Evolutionary conservation across 2,797 vertebrate genomes (phyloP).

Genomic region (Pelochelys cantorii): DNA sequence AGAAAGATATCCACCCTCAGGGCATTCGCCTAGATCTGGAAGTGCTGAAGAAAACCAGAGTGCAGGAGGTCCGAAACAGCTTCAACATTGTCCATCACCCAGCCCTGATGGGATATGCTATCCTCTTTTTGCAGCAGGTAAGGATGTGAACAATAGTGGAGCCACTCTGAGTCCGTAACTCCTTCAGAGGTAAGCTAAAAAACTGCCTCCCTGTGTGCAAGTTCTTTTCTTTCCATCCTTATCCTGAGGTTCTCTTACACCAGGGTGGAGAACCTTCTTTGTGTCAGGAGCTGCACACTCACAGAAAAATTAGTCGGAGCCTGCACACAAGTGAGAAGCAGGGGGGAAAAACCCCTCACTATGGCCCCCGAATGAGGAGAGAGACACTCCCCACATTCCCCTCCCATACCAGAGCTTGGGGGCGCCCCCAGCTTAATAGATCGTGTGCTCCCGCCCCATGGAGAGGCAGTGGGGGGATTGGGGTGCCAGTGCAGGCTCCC

Average conservation of each 20-base stretch:
- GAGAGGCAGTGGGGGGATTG: too few relatives aligned
- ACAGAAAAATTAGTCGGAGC: too few relatives aligned
- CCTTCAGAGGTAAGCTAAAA: not conserved
- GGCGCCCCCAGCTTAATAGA: too few relatives aligned
- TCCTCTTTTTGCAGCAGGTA: slow-evolving; percentile 89
- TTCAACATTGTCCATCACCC: slow-evolving; percentile 92
- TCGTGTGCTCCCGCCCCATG: too few relatives aligned
- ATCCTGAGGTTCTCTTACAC: not conserved
- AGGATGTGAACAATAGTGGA: slow-evolving; percentile 14
- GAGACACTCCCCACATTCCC: too few relatives aligned
- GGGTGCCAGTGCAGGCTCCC: too few relatives aligned
- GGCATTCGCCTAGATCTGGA: slow-evolving; percentile 79
- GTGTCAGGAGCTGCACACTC: too few relatives aligned
- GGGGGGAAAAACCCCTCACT: too few relatives aligned
- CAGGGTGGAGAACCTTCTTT: too few relatives aligned
- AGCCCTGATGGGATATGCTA: slow-evolving; percentile 86
- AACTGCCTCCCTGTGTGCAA: not conserved
- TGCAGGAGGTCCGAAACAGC: slow-evolving; percentile 77
- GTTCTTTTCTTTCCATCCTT: not conserved
- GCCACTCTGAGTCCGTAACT: not conserved
- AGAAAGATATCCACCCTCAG: slow-evolving; percentile 75
- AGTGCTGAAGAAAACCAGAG: slow-evolving; percentile 80
- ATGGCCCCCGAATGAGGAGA: too few relatives aligned
- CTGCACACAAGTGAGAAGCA: too few relatives aligned
- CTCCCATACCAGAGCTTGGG: too few relatives aligned